Base-by-base conservation (phyloP, 2,888 invertebrate species). In the Polydrusus pterygomalis region DNA sequence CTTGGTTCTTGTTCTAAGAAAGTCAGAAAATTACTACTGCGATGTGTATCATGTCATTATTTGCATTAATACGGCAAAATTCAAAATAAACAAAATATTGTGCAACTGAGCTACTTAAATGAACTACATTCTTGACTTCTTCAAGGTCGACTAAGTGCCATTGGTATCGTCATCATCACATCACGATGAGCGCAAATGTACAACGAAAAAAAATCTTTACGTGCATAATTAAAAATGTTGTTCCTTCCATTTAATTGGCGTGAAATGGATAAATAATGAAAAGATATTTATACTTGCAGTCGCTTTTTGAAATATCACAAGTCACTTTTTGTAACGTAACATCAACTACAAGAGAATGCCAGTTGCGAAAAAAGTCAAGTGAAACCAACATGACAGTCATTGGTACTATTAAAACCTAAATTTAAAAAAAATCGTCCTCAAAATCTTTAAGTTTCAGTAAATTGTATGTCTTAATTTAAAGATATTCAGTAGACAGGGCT, bases 41-140 rank as follows among this genome's bases (percentile, higher is more conserved):
- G 56, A 60, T 51, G 64, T 74, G 65, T 68, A 75, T 73, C 75
- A 65, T 72, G 70, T 70, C n/a, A 67, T 71, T 74, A 71, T 71
- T 75, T 71, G 70, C 77, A 75, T 74, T 71, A 70, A 54, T 64
- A 54, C 67, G 49, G 69, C 51, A 64, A 71, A 71, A 65, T 67
- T 70, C 70, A 78, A 78, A 78, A 74, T 78, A 58, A 78, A 76
- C 70, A 75, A 78, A 75, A 76, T 71, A 58, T 70, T 70, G 58
- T 45, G 51, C 65, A 62, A 71, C 18, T 77, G 72, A 49, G 43
- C 77, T 75, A 77, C 70, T 75, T 77, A 68, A 30, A 47, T 75
- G 74, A 77, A 62, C 77, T 70, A 67, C 70, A 77, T 77, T 74
- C 77, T 70, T 74, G 70, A 58, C 43, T 47, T 38, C 62, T 65